Evolutionary conservation across 2,113 vertebrate species (phyloP), one percentile per base, ranked within the genome.

Genomic region (Ophthalmolycus amberensis): DNA sequence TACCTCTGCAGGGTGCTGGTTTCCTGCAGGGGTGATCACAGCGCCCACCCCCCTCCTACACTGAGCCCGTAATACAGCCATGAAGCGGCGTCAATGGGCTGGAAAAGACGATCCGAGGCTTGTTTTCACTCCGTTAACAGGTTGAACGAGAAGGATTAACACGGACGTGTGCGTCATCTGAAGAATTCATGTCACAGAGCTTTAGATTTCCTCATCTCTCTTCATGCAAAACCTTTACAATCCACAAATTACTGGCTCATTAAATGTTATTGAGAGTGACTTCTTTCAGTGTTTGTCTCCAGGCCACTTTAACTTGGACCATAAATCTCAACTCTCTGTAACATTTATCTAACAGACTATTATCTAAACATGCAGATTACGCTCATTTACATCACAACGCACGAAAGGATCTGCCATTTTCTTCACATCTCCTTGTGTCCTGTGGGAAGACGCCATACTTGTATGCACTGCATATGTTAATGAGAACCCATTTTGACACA

Each of bases 11-110:
- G 94, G 94, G 88, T 70, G 89, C 74, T 84, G 75, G 62, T 85
- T 80, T 87, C 91, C 87, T 64, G 71, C 88, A 42, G 87, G 81
- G 90, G 67, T 88, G 94, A 95, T 94, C 94, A 95, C 87, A 95
- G 94, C 70, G 11, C 68, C 44, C 87, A 50, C 48, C 12, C 83
- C 14, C 44, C 11, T 77, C 83, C 82, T 54, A 88, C 90, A 89
- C 88, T 42, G 83, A 84, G 91, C 84, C 84, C 79, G 42, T 77
- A 79, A 91, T 70, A 81, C 73, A 78, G 64, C 87, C 80, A 37
- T 84, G 79, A 87, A 80, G 88, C 77, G 18, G 76, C 48, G 70
- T 91, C 85, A 91, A 89, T 84, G 83, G 84, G 85, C 88, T 87
- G 88, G 67, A 85, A 93, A 79, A 86, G 83, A 69, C 60, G 32